phyloP scores from a whole-genome alignment of 2,888 invertebrate species.

The Copidosoma aretas region DNA sequence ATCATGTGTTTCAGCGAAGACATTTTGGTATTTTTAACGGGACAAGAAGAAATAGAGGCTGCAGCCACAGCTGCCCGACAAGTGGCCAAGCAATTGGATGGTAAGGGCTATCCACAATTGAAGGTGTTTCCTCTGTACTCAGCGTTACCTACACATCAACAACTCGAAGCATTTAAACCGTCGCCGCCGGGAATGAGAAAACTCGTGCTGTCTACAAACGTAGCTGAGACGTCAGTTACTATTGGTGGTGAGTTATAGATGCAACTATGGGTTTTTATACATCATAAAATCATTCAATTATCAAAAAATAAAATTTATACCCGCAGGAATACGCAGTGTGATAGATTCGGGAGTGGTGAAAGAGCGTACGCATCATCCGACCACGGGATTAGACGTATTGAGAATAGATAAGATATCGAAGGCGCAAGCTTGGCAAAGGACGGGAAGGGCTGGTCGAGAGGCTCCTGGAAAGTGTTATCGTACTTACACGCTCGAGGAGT shows the following conservation, averaged over 20 bases:
- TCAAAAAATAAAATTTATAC: not conserved
- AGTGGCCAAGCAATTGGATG: conserved; percentile 72
- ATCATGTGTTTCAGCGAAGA: conserved; percentile 76
- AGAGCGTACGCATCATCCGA: conserved; percentile 80
- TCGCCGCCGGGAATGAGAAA: conserved; percentile 80
- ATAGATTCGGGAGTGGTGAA: conserved; percentile 94
- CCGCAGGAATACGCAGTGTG: conserved; percentile 80
- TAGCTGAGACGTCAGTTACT: conserved; percentile 97
- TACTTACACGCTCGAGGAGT: conserved; percentile 81
- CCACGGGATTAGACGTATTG: conserved; percentile 83
- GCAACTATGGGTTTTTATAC: not conserved
- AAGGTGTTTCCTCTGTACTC: conserved; percentile 90
- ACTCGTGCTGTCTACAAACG: conserved; percentile 93
- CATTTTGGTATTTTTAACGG: conserved; percentile 91
- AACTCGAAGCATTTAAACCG: conserved; percentile 84
- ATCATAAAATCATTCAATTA: not conserved
- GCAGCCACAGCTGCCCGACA: conserved; percentile 76
- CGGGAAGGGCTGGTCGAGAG: conserved; percentile 91
- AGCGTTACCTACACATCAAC: conserved; percentile 83
- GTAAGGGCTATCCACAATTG: conserved; percentile 70
- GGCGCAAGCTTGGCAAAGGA: conserved; percentile 92
- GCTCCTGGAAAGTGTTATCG: conserved; percentile 86
- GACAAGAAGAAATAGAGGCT: conserved; percentile 96
- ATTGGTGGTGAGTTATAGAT: conserved; percentile 71
- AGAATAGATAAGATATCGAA: conserved; percentile 83